Evolutionary conservation across 2,888 invertebrate genomes (phyloP).

Genomic region (Fragum fragum): DNA sequence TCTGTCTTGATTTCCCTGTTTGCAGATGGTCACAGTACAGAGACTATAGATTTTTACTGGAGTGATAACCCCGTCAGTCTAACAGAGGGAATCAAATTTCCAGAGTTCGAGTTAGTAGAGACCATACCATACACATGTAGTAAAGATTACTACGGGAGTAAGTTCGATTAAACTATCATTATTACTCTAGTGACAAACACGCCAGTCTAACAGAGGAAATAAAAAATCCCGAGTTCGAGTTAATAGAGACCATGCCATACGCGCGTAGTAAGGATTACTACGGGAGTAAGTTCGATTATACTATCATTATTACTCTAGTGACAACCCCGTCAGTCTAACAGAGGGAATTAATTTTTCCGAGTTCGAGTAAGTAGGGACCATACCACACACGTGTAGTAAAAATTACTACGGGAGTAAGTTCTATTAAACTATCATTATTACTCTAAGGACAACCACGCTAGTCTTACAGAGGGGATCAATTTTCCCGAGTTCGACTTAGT

Average conservation of each 20-base stretch:
- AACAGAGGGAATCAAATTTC: conserved; percentile 43
- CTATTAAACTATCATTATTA: not conserved
- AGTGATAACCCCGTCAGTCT: conserved; percentile 43
- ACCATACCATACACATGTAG: conserved; percentile 32
- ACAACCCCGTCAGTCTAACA: conserved; percentile 38
- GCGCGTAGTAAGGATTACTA: too few species aligned
- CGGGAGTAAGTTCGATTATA: too few species aligned
- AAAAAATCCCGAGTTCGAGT: too few species aligned
- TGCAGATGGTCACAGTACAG: conserved; percentile 46
- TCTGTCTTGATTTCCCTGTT: too few species aligned
- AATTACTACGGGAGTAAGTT: conserved; percentile 54
- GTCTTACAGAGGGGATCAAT: too few species aligned
- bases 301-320: conserved; percentile 50
- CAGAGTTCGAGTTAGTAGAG: conserved; percentile 41
- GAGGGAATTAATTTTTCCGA: conserved; percentile 50
- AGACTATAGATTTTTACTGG: conserved; percentile 49
- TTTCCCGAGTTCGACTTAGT: too few species aligned
- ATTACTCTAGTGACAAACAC: too few species aligned
- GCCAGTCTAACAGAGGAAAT: too few species aligned
- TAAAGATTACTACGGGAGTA: conserved; percentile 53
- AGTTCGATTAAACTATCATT: not conserved
- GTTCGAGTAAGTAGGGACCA: conserved; percentile 30
- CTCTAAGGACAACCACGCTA: too few species aligned
- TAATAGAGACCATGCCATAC: too few species aligned
- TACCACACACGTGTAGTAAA: conserved; percentile 34